Base-by-base conservation (phyloP, 2,113 vertebrate species). In the Laticauda laticaudata region DNA sequence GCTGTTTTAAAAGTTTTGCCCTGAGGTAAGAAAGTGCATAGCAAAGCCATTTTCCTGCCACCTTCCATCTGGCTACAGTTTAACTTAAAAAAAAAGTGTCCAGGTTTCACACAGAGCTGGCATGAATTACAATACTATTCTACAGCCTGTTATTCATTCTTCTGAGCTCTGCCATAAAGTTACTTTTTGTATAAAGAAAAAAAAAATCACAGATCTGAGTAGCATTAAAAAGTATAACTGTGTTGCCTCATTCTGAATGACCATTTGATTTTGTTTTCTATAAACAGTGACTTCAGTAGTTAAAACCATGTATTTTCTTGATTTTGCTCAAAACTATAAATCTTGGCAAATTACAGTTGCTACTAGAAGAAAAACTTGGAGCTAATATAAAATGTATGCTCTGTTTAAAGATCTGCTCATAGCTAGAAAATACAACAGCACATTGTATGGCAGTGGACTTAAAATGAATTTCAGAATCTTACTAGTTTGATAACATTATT, bases 341-440 rank as follows among this genome's bases (percentile, higher is more conserved):
- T 96, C 93, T 96, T 94, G 53, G 93, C 88, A 94, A 88, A 29
- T 39, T 95, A 88, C 91, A 94, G 96, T 95, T 97, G 94, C 97
- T 96, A 91, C 91, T 91, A 94, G 91, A 93, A 89, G 90, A 94
- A 97, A 96, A 96, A 94, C 96, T 94, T 93, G 94, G 91, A 97
- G 96, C 93, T 96, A 97, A 95, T 69, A 97, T 81, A 89, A 97
- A 97, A 96, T 93, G 86, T 96, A 88, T 54, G 29, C 69, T 96
- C 94, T 96, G 96, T 96, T 96, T n/a, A 69, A 93, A 97, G 95
- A 97, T 95, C 95, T 56, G 93, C 94, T 94, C 96, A 95, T 95
- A 96, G 95, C 92, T 95, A 94, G 88, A n/a, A 94, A 94, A 95
- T 94, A 88, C 95, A 97, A 97, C 0, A 90, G 92, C 18, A n/a